Evolutionary conservation across 2,113 vertebrate species (phyloP).

Genomic region (Ammospiza nelsoni): DNA sequence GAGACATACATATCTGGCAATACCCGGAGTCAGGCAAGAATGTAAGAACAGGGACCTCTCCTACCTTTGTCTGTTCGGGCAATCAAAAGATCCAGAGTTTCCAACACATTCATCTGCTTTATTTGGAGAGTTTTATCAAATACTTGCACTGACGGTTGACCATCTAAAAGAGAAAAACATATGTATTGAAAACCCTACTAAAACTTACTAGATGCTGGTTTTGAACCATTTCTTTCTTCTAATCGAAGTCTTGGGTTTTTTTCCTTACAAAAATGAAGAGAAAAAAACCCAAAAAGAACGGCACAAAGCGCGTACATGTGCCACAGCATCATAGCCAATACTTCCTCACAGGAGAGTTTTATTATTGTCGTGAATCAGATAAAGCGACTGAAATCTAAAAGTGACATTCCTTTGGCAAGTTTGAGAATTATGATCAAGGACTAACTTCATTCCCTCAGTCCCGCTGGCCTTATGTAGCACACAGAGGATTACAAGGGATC

Average conservation of each 20-base stretch:
- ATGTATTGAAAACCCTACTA: background rate
- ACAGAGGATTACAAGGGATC: background rate
- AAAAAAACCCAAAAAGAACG: background rate
- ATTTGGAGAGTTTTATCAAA: conserved; percentile 93
- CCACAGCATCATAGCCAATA: background rate
- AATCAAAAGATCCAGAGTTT: conserved; percentile 92
- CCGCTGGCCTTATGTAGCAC: accelerated
- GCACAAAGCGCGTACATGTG: background rate
- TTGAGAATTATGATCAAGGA: background rate
- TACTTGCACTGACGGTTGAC: conserved; percentile 83
- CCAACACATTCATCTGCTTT: conserved; percentile 95
- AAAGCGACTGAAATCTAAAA: background rate
- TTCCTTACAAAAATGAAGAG: background rate
- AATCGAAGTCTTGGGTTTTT: background rate
- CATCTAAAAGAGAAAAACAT: conserved; percentile 75
- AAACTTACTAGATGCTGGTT: background rate
- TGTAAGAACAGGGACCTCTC: background rate
- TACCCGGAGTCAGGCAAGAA: background rate
- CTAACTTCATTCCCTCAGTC: background rate
- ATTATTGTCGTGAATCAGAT: background rate
- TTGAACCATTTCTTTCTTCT: background rate
- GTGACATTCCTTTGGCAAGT: background rate
- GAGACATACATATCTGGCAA: background rate
- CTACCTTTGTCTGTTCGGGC: conserved; percentile 93
- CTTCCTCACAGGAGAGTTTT: background rate